Percentiles rank a stretch among this genome's conserved stretches.
Evolutionary conservation across 2,888 invertebrate species (phyloP).

Genomic region (Perizoma flavofasciatum): DNA sequence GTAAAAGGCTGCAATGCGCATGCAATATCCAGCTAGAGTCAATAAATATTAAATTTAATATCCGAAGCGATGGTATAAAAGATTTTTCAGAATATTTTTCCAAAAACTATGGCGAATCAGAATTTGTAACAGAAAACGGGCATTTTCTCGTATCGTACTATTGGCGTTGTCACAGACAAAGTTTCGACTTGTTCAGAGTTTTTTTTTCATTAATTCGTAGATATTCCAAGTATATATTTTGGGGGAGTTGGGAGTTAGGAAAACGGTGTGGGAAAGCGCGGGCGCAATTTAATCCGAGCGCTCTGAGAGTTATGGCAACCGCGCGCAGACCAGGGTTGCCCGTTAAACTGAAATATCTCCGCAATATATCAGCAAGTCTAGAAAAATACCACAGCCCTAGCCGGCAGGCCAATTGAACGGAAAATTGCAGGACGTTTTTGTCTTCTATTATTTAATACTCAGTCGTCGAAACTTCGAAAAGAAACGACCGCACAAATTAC

Average conservation of each 20-base stretch:
- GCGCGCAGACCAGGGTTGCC: slow-evolving; percentile 64
- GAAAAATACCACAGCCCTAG: slow-evolving; percentile 42
- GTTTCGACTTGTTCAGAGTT: too few relatives aligned
- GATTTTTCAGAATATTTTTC: neutral
- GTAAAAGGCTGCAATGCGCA: slow-evolving; percentile 41
- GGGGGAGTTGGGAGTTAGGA: slow-evolving; percentile 61
- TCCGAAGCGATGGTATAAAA: neutral
- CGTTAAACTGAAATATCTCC: slow-evolving; percentile 10
- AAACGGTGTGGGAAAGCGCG: slow-evolving; percentile 76
- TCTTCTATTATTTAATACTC: slow-evolving; percentile 46
- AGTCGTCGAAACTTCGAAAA: slow-evolving; percentile 47
- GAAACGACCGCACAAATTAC: slow-evolving; percentile 68
- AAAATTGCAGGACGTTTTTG: slow-evolving; percentile 63
- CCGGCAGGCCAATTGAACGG: slow-evolving; percentile 54
- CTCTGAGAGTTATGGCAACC: slow-evolving; percentile 73
- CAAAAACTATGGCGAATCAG: too few relatives aligned
- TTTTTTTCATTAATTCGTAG: neutral
- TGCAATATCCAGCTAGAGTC: slow-evolving; percentile 28
- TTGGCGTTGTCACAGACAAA: too few relatives aligned
- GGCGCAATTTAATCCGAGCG: slow-evolving; percentile 69
- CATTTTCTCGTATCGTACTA: too few relatives aligned
- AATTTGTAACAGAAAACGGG: too few relatives aligned
- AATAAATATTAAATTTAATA: slow-evolving; percentile 31
- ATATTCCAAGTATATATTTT: slow-evolving; percentile 31
- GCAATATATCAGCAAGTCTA: slow-evolving; percentile 35